phyloP scores from a whole-genome alignment of 1,140 invertebrate species.

The Caenorhabditis briggsae region DNA sequence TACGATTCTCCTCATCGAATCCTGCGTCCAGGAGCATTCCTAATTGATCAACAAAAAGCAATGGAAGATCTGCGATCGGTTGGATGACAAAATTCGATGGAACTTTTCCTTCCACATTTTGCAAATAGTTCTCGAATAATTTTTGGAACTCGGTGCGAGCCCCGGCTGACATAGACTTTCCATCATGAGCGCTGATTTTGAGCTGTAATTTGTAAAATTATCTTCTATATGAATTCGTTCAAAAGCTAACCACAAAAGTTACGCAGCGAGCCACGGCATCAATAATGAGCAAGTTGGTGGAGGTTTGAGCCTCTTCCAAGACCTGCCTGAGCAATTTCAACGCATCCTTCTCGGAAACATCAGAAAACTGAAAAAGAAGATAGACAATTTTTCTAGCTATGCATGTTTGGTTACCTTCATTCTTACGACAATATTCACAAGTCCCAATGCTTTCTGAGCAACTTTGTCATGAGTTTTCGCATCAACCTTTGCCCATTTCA shows the following conservation, averaged over 20 bases:
- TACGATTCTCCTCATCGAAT: conserved; percentile 27
- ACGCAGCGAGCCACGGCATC: conserved; percentile 14
- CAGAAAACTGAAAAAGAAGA: conserved; percentile 7
- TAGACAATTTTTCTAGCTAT: neutral
- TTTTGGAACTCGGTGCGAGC: conserved; percentile 1
- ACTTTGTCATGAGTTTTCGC: conserved; percentile 49
- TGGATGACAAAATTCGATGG: conserved; percentile 47
- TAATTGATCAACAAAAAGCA: conserved; percentile 17
- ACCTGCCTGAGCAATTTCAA: neutral
- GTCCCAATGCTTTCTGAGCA: conserved; percentile 29
- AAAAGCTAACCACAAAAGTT: conserved; percentile 37
- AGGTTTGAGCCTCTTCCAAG: conserved; percentile 19
- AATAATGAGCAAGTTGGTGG: conserved; percentile 8
- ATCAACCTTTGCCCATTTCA: conserved; percentile 39
- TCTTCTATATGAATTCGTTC: neutral
- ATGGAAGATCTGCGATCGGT: conserved; percentile 27
- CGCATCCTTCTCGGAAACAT: conserved; percentile 25
- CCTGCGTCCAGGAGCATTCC: conserved; percentile 22
- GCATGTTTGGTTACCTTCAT: neutral
- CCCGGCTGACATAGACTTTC: conserved; percentile 15
- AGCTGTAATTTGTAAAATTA: neutral
- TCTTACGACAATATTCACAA: conserved; percentile 20
- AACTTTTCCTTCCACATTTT: conserved; percentile 49
- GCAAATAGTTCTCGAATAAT: conserved; percentile 23
- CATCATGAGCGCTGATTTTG: conserved; percentile 2